phyloP scores from a whole-genome alignment of 2,797 vertebrate genomes.

The Scolopax bukidnonensis region DNA sequence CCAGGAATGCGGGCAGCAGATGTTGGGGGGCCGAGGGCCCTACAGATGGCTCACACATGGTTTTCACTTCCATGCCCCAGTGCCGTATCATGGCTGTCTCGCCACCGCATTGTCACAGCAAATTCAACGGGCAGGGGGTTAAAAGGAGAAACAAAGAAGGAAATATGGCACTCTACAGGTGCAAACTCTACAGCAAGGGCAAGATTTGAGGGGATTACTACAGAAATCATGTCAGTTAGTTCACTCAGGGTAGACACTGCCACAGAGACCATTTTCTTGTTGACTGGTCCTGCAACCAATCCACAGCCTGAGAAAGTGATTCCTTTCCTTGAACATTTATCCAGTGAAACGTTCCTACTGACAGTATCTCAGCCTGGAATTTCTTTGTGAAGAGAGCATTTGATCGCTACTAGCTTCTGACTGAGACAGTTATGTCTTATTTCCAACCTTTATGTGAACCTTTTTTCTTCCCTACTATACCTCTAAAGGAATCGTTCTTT shows the following conservation, averaged over 20 bases:
- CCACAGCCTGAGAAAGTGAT: background rate
- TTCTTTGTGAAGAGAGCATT: background rate
- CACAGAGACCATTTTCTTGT: background rate
- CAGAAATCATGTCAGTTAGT: background rate
- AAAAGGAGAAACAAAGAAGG: conserved; percentile 13
- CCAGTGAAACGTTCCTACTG: background rate
- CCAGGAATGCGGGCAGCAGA: conserved; percentile 20
- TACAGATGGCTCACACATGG: conserved; percentile 34
- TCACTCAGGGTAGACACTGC: background rate
- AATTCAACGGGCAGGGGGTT: background rate
- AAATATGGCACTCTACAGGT: conserved; percentile 43
- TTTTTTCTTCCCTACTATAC: background rate
- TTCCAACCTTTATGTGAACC: background rate
- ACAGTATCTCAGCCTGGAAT: background rate
- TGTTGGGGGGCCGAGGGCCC: background rate
- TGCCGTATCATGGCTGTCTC: background rate
- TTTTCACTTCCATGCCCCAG: background rate
- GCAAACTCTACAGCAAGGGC: conserved; percentile 9
- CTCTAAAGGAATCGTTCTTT: background rate
- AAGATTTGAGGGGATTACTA: conserved; percentile 1
- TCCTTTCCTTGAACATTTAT: background rate
- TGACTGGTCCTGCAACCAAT: background rate
- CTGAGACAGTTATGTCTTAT: background rate
- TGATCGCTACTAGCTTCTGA: background rate
- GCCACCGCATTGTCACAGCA: background rate